Conservation (phyloP, 2,113 vertebrate species). For the Notechis scutatus region DNA sequence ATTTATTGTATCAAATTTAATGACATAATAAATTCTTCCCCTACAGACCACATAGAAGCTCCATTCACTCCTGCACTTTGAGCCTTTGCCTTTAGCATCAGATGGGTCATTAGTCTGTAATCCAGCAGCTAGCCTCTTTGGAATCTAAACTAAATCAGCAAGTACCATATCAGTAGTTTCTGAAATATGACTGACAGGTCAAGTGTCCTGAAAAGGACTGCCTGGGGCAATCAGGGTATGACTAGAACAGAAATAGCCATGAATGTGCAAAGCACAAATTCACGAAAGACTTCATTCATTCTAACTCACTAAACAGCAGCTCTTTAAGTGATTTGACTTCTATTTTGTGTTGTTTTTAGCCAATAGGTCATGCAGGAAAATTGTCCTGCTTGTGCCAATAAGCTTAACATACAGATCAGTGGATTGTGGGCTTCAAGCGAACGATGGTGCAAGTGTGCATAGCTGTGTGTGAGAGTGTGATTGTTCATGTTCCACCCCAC, state of each 20-base stretch:
- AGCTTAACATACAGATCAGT: constrained; percentile 66
- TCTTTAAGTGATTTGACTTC: constrained; percentile 69
- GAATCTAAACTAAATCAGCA: constrained; percentile 75
- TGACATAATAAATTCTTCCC: constrained; percentile 77
- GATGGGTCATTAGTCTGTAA: constrained; percentile 80
- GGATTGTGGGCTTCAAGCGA: constrained; percentile 41
- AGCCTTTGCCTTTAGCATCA: constrained; percentile 77
- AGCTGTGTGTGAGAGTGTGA: constrained; percentile 45
- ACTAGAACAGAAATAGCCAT: constrained; percentile 67
- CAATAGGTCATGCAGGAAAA: constrained; percentile 71
- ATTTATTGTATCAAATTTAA: constrained; percentile 77
- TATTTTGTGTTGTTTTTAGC: constrained; percentile 70
- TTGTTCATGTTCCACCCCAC: background rate
- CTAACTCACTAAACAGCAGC: constrained; percentile 72
- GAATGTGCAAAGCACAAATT: constrained; percentile 64
- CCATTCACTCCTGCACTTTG: constrained; percentile 78
- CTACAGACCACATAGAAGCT: constrained; percentile 70
- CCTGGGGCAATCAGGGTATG: constrained; percentile 67
- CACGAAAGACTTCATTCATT: constrained; percentile 77
- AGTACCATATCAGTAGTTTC: constrained; percentile 73
- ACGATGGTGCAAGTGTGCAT: constrained; percentile 50
- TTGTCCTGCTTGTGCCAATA: constrained; percentile 61
- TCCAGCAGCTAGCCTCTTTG: constrained; percentile 69
- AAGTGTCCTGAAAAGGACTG: constrained; percentile 76
- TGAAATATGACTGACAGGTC: constrained; percentile 78